Evolutionary conservation across 2,797 vertebrate genomes (phyloP).

Genomic region (Catamblyrhynchus diadema): DNA sequence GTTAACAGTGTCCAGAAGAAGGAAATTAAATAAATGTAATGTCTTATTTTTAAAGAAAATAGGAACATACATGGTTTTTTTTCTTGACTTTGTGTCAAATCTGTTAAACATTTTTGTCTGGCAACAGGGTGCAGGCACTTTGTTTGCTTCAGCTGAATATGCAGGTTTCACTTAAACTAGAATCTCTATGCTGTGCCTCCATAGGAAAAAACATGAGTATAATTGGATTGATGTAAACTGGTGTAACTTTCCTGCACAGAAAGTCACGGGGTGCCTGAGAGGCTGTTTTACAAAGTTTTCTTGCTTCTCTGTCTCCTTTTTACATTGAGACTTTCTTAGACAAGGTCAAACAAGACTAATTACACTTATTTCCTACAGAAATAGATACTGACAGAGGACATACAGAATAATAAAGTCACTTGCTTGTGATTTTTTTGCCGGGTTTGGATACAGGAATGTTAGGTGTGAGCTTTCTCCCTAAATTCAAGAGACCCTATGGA

Average conservation of each 20-base stretch:
- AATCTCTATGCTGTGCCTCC: background rate
- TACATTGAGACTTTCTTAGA: background rate
- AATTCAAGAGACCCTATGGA: background rate
- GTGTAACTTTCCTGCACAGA: background rate
- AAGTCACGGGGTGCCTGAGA: background rate
- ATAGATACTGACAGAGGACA: background rate
- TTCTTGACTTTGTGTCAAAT: background rate
- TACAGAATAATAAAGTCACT: background rate
- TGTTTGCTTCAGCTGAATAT: background rate
- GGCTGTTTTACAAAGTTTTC: background rate
- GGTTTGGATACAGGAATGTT: background rate
- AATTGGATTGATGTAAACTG: background rate
- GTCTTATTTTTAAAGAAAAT: background rate
- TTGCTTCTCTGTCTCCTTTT: background rate
- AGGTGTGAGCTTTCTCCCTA: background rate
- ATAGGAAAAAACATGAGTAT: background rate
- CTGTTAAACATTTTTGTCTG: background rate
- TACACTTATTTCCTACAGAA: background rate
- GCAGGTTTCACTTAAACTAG: background rate
- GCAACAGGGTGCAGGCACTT: background rate
- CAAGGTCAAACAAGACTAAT: background rate
- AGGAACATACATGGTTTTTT: background rate
- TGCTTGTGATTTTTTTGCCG: background rate
- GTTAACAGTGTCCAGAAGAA: background rate
- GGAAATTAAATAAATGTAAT: background rate